Evolutionary conservation across 2,113 vertebrate genomes (phyloP), one percentile per base, ranked within the genome.

Genomic region (Synchiropus splendidus): DNA sequence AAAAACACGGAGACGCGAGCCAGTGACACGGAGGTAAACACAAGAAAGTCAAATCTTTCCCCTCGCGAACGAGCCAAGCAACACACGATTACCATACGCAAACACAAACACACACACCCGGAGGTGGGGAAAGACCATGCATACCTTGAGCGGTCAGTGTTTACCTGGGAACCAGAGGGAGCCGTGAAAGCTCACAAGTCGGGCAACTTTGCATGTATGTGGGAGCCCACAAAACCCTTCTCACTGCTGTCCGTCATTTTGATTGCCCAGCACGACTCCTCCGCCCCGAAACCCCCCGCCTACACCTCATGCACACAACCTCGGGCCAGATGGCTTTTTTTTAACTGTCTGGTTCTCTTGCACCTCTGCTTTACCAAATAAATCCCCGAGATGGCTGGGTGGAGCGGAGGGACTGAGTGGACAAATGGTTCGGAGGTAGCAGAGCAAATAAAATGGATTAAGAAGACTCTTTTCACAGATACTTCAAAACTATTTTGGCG

Each of bases 221-320:
- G 89, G 85, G 90, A 92, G 91, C 89, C 89, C 83, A 84, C 90
- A 91, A 89, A 85, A 90, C 92, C 92, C 90, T 92, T 92, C 90
- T 92, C 90, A 86, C 88, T 90, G 83, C 84, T 87, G 88, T 85
- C 87, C 86, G 86, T 90, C 91, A 96, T 95, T 85, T 81, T 94
- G 92, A 97, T 94, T 84, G 89, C 90, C 82, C 83, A 87, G 87
- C 90, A 89, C 64, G 80, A 79, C 80, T 88, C 89, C 88, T 86
- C 90, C 54, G 51, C 54, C 73, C 56, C 54, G 61, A 72, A 63
- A 65, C 10, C 47, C 39, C 36, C 12, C 35, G 10, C 56, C 15
- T 45, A 32, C 16, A 42, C 18, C 41, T 21, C 35, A 16, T 37
- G 11, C 45, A 27, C 33, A 36, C 45, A 15, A 27, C 60, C 46